These are phyloP conservation scores for Sisyra nigra DNA, from an alignment of 2,888 invertebrate species.

Conservation along the genomic window DNA sequence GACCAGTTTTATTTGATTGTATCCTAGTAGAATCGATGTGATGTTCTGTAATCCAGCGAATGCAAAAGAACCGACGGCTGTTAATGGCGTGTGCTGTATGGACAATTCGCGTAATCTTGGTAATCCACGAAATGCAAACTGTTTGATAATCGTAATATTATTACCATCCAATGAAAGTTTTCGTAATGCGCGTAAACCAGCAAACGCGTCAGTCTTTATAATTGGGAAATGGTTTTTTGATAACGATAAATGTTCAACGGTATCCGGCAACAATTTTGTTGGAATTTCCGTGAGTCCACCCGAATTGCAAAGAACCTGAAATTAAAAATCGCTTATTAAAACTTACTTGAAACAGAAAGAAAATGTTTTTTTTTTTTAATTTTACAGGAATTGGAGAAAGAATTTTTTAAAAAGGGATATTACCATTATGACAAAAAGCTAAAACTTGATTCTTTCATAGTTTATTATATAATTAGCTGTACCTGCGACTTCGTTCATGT, in stretches of 20 bases:
- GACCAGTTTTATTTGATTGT: constrained; percentile 37
- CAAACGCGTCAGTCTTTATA: constrained; percentile 69
- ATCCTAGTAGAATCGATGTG: constrained; percentile 44
- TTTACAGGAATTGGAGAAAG: too few relatives aligned
- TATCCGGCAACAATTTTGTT: constrained; percentile 51
- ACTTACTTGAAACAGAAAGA: too few relatives aligned
- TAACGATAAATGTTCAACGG: constrained; percentile 70
- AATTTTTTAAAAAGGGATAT: too few relatives aligned
- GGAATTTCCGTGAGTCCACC: constrained; percentile 69
- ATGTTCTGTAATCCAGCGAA: constrained; percentile 75
- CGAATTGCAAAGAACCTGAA: constrained; percentile 76
- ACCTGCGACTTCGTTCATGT: too few relatives aligned
- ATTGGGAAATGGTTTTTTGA: constrained; percentile 72
- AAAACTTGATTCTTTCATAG: too few relatives aligned
- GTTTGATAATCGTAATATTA: constrained; percentile 66
- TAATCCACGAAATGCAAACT: constrained; percentile 74
- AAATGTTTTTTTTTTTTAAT: too few relatives aligned
- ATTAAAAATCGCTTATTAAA: too few relatives aligned
- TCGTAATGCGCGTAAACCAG: constrained; percentile 60
- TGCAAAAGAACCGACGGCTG: constrained; percentile 65
- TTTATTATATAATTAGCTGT: too few relatives aligned
- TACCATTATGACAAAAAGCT: too few relatives aligned
- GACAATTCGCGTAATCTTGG: constrained; percentile 62
- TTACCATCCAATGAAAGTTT: constrained; percentile 78
- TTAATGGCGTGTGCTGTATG: constrained; percentile 73